These are phyloP conservation scores for Drosophila recens DNA, from an alignment of 2,888 invertebrate species.

Conservation along the genomic window DNA sequence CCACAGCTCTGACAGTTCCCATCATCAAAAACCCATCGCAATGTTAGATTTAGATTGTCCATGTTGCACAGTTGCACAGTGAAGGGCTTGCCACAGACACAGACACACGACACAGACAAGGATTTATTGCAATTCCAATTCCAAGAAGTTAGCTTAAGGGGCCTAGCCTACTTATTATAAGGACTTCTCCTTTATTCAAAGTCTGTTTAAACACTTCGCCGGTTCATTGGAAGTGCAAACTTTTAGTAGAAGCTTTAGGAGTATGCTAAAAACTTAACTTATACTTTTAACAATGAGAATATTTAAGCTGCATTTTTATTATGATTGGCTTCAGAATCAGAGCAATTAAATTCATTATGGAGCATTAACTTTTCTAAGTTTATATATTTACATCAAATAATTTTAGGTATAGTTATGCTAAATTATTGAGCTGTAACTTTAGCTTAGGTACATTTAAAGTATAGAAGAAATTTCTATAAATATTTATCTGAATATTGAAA, in stretches of 20 bases:
- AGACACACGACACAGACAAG: slow-evolving; percentile 5
- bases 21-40: slow-evolving; percentile 1
- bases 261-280: neutral
- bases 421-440: too few species aligned
- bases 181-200: neutral
- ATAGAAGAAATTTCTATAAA: neutral
- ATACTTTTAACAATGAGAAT: neutral
- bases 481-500: too few species aligned
- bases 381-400: too few species aligned
- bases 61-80: neutral
- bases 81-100: slow-evolving; percentile 10
- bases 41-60: slow-evolving; percentile 3
- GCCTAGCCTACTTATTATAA: slow-evolving; percentile 7
- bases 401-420: too few species aligned
- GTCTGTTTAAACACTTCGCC: neutral
- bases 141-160: slow-evolving; percentile 9
- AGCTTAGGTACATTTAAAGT: neutral
- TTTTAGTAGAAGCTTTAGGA: neutral
- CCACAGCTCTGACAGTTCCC: slow-evolving; percentile 15
- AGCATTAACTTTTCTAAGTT: neutral
- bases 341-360: neutral
- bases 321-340: neutral
- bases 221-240: neutral
- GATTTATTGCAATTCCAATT: slow-evolving; percentile 20
- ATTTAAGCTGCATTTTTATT: neutral